Evolutionary conservation across 2,888 invertebrate species (phyloP).

Genomic region (Trissolcus brochymenae): DNA sequence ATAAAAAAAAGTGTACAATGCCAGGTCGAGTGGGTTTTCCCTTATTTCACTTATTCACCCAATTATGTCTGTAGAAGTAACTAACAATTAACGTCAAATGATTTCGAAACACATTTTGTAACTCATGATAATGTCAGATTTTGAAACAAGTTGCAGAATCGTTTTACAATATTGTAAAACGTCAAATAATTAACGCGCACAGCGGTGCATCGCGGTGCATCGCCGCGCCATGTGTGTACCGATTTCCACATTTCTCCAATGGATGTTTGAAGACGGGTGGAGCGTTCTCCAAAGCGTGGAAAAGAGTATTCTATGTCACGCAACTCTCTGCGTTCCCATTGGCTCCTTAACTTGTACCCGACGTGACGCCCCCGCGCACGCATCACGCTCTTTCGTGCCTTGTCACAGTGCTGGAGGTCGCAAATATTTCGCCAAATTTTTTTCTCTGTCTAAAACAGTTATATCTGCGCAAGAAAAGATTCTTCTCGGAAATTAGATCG

Average conservation of each 20-base stretch:
- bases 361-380: constrained; percentile 72
- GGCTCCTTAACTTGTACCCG: constrained; percentile 60
- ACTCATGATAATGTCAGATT: constrained; percentile 28
- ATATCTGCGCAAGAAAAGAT: no score
- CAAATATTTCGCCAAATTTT: not conserved
- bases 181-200: constrained; percentile 4
- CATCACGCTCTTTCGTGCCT: constrained; percentile 54
- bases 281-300: constrained; percentile 69
- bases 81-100: constrained; percentile 31
- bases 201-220: constrained; percentile 1
- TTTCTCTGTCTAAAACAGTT: no score
- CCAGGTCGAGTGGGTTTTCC: constrained; percentile 16
- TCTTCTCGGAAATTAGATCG: no score
- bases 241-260: constrained; percentile 58
- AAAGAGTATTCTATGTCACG: constrained; percentile 68
- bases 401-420: not conserved
- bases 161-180: constrained; percentile 27
- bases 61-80: constrained; percentile 32
- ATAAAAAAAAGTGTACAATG: constrained; percentile 21
- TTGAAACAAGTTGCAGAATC: constrained; percentile 37
- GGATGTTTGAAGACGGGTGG: constrained; percentile 60
- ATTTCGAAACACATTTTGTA: constrained; percentile 47
- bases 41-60: constrained; percentile 20
- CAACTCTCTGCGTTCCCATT: constrained; percentile 61
- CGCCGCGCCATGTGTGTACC: constrained; percentile 45